A percentile compares a stretch with the other conserved stretches of the same genome.
Conservation (phyloP, 2,888 invertebrate species). For the Hypercompe scribonia region DNA sequence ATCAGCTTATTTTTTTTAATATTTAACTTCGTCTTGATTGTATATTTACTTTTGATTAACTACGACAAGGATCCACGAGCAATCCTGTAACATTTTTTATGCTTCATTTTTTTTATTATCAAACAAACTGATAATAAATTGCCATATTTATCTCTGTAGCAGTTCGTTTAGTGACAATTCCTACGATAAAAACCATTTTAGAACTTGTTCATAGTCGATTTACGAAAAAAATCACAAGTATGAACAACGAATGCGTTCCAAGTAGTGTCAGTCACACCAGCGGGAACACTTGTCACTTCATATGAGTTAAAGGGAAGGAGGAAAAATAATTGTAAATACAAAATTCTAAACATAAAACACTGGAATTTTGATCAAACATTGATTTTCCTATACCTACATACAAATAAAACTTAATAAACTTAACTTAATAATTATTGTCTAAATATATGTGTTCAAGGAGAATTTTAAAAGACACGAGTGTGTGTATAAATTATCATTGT, state of each 20-base stretch:
- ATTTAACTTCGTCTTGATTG: too few species aligned
- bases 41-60: too few species aligned
- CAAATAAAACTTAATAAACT: too few species aligned
- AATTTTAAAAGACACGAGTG: neutral
- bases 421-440: neutral
- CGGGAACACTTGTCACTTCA: neutral
- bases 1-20: too few species aligned
- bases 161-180: neutral
- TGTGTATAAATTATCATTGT: neutral
- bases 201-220: neutral
- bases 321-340: neutral
- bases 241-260: neutral
- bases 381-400: neutral
- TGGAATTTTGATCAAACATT: neutral
- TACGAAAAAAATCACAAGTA: neutral
- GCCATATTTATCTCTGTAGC: neutral
- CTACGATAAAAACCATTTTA: neutral
- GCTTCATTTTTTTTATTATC: too few species aligned
- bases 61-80: too few species aligned
- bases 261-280: neutral
- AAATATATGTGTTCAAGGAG: neutral
- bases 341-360: neutral
- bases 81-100: too few species aligned
- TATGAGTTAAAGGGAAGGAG: neutral
- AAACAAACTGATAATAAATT: too few species aligned